Evolutionary conservation across 2,888 invertebrate genomes (phyloP), one percentile per base, ranked within the genome.

Genomic region (Microchrysa polita): DNA sequence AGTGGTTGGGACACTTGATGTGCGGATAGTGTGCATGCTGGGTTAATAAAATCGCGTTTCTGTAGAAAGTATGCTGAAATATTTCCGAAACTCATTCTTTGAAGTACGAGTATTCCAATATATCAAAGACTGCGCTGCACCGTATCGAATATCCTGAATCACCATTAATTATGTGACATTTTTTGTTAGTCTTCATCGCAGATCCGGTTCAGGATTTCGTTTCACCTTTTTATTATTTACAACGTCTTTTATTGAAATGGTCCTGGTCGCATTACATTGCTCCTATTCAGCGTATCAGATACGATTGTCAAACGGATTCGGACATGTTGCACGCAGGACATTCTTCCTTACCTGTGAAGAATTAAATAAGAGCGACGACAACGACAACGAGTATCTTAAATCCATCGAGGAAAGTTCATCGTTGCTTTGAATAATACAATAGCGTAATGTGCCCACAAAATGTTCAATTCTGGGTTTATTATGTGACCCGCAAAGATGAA

Each of bases 111-210:
- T n/a, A n/a, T n/a, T n/a, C n/a, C n/a, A n/a, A n/a, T 5, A 34
- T 34, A 34, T 5, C 27, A 34, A 34, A 34, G 2, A 34, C 27
- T 7, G 27, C 7, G 27, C 5, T 18, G 10, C 10, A 18, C 22
- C 10, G 74, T 74, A 74, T 74, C 71, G 61, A 74, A 74, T 74
- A 53, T 74, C 74, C 74, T 71, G 71, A 74, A 74, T 74, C 74
- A 40, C 71, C 53, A 7, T 5, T 34, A 74, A 74, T 74, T 63
- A 74, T 74, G 74, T 71, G 74, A 74, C 74, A 74, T 71, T 74
- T 74, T 72, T 71, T 74, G 52, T 40, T 74, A 22, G 40, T 27
- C 40, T 69, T 27, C 14, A 59, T 12, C 42, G 14, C 16, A 61
- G 63, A 74, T 74, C 74, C 74, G 74, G 74, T 74, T 71, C 27